Conservation (phyloP, 2,113 vertebrate species). For the Holacanthus passer region DNA sequence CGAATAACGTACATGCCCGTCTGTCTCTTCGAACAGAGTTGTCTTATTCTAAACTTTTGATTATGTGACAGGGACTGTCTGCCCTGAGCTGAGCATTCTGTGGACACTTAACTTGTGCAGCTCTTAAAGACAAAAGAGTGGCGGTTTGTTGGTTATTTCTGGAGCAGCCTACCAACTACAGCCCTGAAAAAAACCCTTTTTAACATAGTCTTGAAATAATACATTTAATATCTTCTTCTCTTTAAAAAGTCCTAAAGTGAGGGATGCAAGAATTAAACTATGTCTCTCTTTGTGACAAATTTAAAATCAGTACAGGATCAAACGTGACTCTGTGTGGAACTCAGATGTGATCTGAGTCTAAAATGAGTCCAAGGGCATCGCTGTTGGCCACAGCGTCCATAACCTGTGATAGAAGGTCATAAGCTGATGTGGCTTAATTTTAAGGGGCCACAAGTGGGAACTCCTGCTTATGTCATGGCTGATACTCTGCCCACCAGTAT, state of each 20-base stretch:
- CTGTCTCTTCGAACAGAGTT: neutral
- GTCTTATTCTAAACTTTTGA: neutral
- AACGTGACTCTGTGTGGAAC: neutral
- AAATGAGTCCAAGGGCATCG: neutral
- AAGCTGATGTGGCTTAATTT: no score
- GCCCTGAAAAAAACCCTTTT: neutral
- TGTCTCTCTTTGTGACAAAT: neutral
- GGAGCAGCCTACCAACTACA: no score
- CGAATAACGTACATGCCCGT: neutral
- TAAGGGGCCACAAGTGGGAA: no score
- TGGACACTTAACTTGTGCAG: neutral
- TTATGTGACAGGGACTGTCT: neutral
- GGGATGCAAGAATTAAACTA: no score
- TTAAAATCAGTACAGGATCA: neutral
- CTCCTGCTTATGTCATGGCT: neutral
- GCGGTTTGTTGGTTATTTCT: neutral
- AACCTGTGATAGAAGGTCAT: no score
- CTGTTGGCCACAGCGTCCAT: no score
- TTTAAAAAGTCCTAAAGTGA: neutral
- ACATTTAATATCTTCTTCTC: no score
- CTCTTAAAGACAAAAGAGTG: neutral
- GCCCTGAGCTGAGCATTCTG: neutral
- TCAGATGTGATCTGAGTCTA: neutral
- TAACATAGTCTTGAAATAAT: neutral
- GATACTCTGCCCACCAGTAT: neutral